Evolutionary conservation across 1,140 invertebrate species (phyloP).

Genomic region (Aphis craccivora): DNA sequence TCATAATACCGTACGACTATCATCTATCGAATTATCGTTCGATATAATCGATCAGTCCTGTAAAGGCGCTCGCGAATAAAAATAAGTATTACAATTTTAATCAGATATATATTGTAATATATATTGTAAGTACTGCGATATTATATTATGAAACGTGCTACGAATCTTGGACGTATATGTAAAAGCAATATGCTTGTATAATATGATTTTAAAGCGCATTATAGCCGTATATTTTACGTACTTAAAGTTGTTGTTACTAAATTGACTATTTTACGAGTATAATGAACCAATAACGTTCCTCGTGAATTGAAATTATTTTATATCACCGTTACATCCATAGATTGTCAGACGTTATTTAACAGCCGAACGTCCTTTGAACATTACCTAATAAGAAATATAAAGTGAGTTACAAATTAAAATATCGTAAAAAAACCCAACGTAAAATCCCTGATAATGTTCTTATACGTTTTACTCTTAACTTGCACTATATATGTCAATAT

Average conservation of each 20-base stretch:
- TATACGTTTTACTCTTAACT: background rate
- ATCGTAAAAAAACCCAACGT: no score
- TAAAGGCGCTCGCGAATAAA: no score
- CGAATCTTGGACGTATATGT: background rate
- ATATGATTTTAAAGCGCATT: background rate
- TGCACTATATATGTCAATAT: background rate
- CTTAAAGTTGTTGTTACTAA: background rate
- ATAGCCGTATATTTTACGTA: background rate
- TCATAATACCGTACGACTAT: background rate
- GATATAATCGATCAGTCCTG: background rate
- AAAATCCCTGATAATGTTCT: no score
- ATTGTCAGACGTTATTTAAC: background rate
- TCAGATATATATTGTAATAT: background rate
- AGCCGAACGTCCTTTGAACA: background rate
- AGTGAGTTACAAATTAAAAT: no score
- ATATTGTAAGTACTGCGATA: background rate
- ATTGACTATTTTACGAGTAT: background rate
- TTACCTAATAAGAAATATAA: background rate
- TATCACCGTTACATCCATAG: background rate
- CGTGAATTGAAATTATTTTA: background rate
- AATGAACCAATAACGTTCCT: background rate
- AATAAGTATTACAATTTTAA: background rate
- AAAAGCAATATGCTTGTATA: background rate
- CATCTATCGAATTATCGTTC: background rate
- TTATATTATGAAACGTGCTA: background rate